These are phyloP conservation scores for Pheosia tremula DNA, from an alignment of 2,888 invertebrate species.

Conservation along the genomic window DNA sequence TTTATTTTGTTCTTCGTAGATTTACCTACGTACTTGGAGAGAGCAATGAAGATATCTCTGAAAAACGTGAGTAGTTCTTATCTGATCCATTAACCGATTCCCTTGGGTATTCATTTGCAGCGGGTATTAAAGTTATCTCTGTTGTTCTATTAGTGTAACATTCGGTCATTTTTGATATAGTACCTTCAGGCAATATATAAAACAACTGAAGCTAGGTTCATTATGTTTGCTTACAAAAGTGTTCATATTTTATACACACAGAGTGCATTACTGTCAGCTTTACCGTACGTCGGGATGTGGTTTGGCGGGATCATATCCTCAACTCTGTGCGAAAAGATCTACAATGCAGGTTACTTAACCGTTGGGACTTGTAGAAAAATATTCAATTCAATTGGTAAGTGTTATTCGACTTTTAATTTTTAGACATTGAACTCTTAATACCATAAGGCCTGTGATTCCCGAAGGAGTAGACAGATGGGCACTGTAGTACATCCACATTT, in stretches of 20 bases:
- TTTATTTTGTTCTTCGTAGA: conserved; percentile 88
- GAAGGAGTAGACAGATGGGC: too few relatives aligned
- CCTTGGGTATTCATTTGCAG: too few relatives aligned
- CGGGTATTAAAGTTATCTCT: too few relatives aligned
- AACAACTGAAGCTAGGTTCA: background rate
- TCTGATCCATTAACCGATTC: background rate
- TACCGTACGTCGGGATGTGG: conserved; percentile 91
- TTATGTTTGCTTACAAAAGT: background rate
- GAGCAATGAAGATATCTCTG: conserved; percentile 85
- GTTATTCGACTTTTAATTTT: conserved; percentile 1
- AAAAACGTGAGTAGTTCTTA: conserved; percentile 72
- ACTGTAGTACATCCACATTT: too few relatives aligned
- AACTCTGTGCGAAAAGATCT: conserved; percentile 81
- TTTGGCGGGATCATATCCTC: conserved; percentile 86
- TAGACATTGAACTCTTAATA: too few relatives aligned
- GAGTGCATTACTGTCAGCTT: conserved; percentile 88
- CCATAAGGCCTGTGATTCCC: too few relatives aligned
- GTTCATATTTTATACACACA: conserved; percentile 44
- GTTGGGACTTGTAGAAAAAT: conserved; percentile 68
- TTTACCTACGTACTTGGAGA: conserved; percentile 88
- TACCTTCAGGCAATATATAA: too few relatives aligned
- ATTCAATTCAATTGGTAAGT: conserved; percentile 81
- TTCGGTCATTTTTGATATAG: too few relatives aligned
- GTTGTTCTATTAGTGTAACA: too few relatives aligned
- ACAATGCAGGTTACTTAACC: conserved; percentile 57